Evolutionary conservation across 2,888 invertebrate species (phyloP).

Genomic region (Congeria kusceri): DNA sequence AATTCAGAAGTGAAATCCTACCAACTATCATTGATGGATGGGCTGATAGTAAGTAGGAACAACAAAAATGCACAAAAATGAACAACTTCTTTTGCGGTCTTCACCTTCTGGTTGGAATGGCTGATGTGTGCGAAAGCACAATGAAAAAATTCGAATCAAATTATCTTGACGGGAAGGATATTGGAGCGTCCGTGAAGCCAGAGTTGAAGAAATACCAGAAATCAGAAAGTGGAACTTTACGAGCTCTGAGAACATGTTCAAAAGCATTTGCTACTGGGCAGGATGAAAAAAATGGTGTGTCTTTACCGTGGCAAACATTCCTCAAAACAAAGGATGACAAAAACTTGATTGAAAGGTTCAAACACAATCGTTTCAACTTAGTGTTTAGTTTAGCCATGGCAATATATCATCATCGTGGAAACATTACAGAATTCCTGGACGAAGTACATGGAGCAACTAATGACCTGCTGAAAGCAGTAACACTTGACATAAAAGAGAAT

Average conservation of each 20-base stretch:
- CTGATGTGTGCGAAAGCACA: conserved; percentile 29
- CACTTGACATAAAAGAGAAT: conserved; percentile 35
- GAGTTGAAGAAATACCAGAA: conserved; percentile 46
- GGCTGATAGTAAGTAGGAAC: conserved; percentile 1
- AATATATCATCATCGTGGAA: conserved; percentile 22
- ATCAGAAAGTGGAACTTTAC: conserved; percentile 46
- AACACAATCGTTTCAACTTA: conserved; percentile 29
- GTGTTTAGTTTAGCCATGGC: conserved; percentile 13
- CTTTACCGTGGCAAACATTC: conserved; percentile 38
- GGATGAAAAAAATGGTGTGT: conserved; percentile 51
- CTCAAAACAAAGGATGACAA: conserved; percentile 20
- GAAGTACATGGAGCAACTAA: conserved; percentile 30
- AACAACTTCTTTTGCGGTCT: conserved; percentile 58
- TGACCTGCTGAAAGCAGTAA: conserved; percentile 47
- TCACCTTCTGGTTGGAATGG: conserved; percentile 43
- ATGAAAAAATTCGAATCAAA: conserved; percentile 37
- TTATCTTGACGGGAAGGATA: conserved; percentile 36
- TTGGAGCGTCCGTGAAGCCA: conserved; percentile 34
- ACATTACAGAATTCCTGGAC: conserved; percentile 28
- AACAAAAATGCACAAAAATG: conserved; percentile 29
- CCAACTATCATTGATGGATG: conserved; percentile 36
- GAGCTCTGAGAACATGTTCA: conserved; percentile 42
- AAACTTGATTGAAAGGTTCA: conserved; percentile 13
- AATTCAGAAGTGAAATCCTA: conserved; percentile 31
- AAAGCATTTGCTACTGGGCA: conserved; percentile 49